These are phyloP conservation scores for Ophiothrix spiculata DNA, from an alignment of 35 echinoderm and acorn worm species.

Conservation along the genomic window DNA sequence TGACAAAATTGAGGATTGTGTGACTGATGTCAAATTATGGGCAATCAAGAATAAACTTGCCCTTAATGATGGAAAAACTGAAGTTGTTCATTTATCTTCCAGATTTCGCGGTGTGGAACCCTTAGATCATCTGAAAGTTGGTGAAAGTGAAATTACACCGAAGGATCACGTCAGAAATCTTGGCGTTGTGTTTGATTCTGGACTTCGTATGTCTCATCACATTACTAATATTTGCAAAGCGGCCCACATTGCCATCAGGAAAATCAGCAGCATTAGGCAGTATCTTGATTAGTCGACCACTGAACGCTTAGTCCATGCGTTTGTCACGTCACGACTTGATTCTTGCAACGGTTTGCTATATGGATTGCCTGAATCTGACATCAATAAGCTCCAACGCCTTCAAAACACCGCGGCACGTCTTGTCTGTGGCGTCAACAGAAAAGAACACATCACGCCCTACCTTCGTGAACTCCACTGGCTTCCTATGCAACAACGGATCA, in stretches of 20 bases:
- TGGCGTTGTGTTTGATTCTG: background rate
- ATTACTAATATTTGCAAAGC: background rate
- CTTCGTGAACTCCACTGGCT: slow-evolving; percentile 50
- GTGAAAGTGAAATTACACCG: background rate
- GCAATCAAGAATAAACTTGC: too few species aligned
- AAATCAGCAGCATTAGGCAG: background rate
- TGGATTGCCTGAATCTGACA: slow-evolving; percentile 18
- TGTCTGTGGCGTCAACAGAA: slow-evolving; percentile 1
- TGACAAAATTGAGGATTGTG: too few species aligned
- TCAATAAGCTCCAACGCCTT: slow-evolving; percentile 2
- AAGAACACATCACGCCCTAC: slow-evolving; percentile 27
- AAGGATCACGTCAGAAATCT: background rate
- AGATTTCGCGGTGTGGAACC: too few species aligned
- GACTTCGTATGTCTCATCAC: background rate
- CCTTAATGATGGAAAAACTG: too few species aligned
- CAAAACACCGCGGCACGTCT: slow-evolving; percentile 43
- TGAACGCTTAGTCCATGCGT: slow-evolving; percentile 12
- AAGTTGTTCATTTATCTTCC: too few species aligned
- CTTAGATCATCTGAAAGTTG: background rate
- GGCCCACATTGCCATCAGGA: background rate
- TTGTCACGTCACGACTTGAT: slow-evolving; percentile 1
- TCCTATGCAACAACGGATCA: slow-evolving; percentile 30
- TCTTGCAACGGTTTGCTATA: slow-evolving; percentile 28
- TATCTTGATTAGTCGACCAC: background rate
- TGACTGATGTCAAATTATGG: too few species aligned